Percentiles rank a stretch among this genome's conserved stretches.
These are phyloP conservation scores for Wiebesia pumilae DNA, from an alignment of 1,140 invertebrate genomes.

Conservation along the genomic window DNA sequence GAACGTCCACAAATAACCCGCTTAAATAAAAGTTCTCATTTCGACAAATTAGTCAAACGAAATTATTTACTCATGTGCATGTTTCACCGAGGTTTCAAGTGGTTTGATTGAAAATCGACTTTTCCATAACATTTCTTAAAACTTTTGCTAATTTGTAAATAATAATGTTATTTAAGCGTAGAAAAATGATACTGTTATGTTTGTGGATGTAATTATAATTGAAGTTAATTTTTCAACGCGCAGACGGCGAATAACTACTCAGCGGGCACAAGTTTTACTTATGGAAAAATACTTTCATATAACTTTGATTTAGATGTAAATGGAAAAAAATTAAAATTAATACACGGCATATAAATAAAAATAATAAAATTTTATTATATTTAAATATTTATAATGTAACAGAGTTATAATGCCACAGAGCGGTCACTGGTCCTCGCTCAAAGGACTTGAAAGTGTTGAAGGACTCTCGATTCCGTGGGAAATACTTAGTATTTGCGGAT, in stretches of 20 bases:
- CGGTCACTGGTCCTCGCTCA: too few relatives aligned
- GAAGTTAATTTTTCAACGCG: neutral
- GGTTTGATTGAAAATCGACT: conserved; percentile 13
- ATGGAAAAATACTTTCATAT: neutral
- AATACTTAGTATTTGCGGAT: too few relatives aligned
- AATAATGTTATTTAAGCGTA: neutral
- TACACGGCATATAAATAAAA: too few relatives aligned
- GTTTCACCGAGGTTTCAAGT: conserved; percentile 2
- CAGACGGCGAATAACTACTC: neutral
- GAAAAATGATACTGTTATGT: neutral
- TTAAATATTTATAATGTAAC: too few relatives aligned
- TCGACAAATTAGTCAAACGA: conserved; percentile 35
- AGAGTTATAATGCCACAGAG: too few relatives aligned
- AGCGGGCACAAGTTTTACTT: neutral
- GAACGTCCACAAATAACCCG: neutral
- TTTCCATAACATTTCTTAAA: conserved; percentile 23
- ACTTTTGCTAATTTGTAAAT: conserved; percentile 20
- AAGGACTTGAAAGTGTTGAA: too few relatives aligned
- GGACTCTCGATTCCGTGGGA: too few relatives aligned
- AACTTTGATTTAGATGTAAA: too few relatives aligned
- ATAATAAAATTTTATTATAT: too few relatives aligned
- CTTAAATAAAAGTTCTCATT: conserved; percentile 31
- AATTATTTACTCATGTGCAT: conserved; percentile 33
- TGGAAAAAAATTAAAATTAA: too few relatives aligned
- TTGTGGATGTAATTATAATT: neutral